phyloP scores from a whole-genome alignment of 2,797 vertebrate species.

The Eutrigla gurnardus region DNA sequence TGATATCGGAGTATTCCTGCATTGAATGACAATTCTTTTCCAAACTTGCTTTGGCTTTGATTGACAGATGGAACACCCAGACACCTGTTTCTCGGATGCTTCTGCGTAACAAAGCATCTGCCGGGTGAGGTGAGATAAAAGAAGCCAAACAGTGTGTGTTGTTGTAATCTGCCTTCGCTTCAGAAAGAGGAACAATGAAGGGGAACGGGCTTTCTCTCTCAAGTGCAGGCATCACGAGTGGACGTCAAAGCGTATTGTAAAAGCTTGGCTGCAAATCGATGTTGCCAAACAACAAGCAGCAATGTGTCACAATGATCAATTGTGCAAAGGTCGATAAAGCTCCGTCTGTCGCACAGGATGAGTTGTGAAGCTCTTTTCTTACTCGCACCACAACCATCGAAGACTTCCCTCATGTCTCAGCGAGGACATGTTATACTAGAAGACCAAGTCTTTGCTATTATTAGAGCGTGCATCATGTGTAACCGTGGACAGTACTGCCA shows the following conservation, averaged over 20 bases:
- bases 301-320: constrained; percentile 59
- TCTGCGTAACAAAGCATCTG: no score
- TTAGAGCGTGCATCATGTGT: constrained; percentile 50
- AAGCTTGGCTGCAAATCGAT: constrained; percentile 58
- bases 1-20: no score
- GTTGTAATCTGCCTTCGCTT: constrained; percentile 11
- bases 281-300: constrained; percentile 60
- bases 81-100: no score
- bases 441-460: constrained; percentile 52
- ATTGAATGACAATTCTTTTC: no score
- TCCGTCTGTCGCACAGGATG: constrained; percentile 26
- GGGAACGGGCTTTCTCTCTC: constrained; percentile 25
- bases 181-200: constrained; percentile 38
- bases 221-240: constrained; percentile 39
- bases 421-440: constrained; percentile 38
- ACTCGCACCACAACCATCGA: constrained; percentile 8
- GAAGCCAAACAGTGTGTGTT: no score
- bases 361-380: constrained; percentile 33
- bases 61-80: no score
- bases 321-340: constrained; percentile 47
- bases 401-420: constrained; percentile 38
- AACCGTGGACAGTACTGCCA: constrained; percentile 33
- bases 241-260: constrained; percentile 63
- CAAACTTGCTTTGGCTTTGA: no score
- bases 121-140: no score